These are phyloP conservation scores for Enteromius treurensis DNA, from an alignment of 2,797 vertebrate genomes.

Conservation along the genomic window DNA sequence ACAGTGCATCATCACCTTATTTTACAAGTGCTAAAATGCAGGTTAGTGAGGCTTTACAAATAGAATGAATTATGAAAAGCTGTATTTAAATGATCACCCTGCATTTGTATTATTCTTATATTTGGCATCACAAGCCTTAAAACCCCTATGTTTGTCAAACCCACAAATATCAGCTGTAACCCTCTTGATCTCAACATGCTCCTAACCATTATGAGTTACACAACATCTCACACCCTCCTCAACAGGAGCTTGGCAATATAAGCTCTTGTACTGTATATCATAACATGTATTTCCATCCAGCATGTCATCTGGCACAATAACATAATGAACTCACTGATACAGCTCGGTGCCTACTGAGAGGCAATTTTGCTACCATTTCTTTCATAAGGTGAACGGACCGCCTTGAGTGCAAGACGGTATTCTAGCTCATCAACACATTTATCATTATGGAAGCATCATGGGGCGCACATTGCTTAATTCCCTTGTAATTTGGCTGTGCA, in stretches of 20 bases:
- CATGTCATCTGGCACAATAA: slow-evolving; percentile 42
- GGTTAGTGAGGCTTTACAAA: not conserved
- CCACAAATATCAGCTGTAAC: not conserved
- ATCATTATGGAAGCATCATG: slow-evolving; percentile 24
- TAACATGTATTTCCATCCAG: slow-evolving; percentile 36
- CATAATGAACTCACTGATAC: slow-evolving; percentile 43
- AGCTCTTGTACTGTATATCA: slow-evolving; percentile 27
- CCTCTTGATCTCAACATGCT: slow-evolving; percentile 1
- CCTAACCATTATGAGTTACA: not conserved
- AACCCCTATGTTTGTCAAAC: not conserved
- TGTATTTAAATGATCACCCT: not conserved
- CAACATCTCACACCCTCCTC: slow-evolving; percentile 7
- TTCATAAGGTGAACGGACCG: slow-evolving; percentile 22
- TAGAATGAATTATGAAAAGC: not conserved
- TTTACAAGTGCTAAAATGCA: not conserved
- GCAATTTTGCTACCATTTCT: slow-evolving; percentile 39
- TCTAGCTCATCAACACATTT: slow-evolving; percentile 16
- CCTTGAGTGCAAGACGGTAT: slow-evolving; percentile 13
- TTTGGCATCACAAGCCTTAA: not conserved
- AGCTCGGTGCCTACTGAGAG: slow-evolving; percentile 42
- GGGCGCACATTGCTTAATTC: slow-evolving; percentile 24
- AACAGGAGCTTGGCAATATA: not conserved
- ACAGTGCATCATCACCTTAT: not conserved
- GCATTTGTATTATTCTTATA: not conserved
- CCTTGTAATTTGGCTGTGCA: slow-evolving; percentile 6